These are phyloP conservation scores for Meda fulgida DNA, from an alignment of 2,797 vertebrate species.

Conservation along the genomic window DNA sequence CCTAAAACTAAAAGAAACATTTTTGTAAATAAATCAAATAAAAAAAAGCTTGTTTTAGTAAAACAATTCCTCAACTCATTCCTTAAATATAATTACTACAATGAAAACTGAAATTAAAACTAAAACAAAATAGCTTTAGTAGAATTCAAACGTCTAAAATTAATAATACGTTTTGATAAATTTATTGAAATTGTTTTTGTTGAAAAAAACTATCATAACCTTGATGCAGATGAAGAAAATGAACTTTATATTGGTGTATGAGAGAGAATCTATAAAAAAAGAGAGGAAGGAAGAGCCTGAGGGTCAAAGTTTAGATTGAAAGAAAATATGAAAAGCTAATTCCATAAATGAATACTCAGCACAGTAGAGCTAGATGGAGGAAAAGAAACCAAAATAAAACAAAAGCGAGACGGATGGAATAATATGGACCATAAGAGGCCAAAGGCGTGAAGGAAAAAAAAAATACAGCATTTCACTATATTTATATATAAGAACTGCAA, in stretches of 20 bases:
- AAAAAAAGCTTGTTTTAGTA: neutral
- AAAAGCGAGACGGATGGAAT: slow-evolving; percentile 8
- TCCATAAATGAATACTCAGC: slow-evolving; percentile 12
- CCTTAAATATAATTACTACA: neutral
- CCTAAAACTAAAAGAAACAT: neutral
- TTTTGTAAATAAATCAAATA: neutral
- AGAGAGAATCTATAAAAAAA: neutral
- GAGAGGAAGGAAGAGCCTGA: neutral
- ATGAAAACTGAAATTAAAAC: no score
- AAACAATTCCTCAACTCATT: neutral
- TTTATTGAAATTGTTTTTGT: no score
- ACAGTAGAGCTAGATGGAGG: neutral
- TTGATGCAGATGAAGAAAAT: neutral
- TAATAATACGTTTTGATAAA: no score
- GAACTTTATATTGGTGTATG: neutral
- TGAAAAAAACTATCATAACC: neutral
- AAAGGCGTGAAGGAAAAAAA: neutral
- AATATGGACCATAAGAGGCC: neutral
- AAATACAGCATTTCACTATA: slow-evolving; percentile 26
- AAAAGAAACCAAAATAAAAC: neutral
- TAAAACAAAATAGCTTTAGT: no score
- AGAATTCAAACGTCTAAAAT: no score
- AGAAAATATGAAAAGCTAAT: neutral
- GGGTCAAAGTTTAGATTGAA: slow-evolving; percentile 26
- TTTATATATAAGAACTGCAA: slow-evolving; percentile 33